Evolutionary conservation across 2,113 vertebrate genomes (phyloP).

Genomic region (Echinops telfairi): DNA sequence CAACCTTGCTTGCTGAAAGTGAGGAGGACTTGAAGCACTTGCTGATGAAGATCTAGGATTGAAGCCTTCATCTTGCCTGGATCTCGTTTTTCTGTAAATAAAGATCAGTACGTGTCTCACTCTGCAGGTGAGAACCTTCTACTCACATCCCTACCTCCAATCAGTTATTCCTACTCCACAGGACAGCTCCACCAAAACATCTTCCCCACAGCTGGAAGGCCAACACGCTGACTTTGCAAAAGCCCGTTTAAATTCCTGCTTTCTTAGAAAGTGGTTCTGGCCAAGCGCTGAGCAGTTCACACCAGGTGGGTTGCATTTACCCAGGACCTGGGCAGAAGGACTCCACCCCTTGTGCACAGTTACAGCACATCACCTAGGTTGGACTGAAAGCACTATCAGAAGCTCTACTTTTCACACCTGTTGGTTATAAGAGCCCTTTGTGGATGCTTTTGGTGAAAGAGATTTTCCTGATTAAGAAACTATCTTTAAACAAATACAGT

Average conservation of each 20-base stretch:
- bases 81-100: slow-evolving; percentile 10
- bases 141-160: slow-evolving; percentile 16
- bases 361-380: not conserved
- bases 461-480: slow-evolving; percentile 54
- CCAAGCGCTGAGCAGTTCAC: slow-evolving; percentile 47
- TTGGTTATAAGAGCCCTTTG: not conserved
- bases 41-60: too few relatives aligned
- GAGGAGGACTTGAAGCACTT: too few relatives aligned
- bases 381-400: slow-evolving; percentile 6
- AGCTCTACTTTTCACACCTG: slow-evolving; percentile 60
- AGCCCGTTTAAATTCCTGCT: slow-evolving; percentile 74
- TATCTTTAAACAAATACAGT: slow-evolving; percentile 45
- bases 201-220: slow-evolving; percentile 71
- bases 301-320: slow-evolving; percentile 75
- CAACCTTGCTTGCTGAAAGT: too few relatives aligned
- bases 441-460: not conserved
- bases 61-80: too few relatives aligned
- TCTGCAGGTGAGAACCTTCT: slow-evolving; percentile 39
- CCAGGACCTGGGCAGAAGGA: slow-evolving; percentile 53
- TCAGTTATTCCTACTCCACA: slow-evolving; percentile 10
- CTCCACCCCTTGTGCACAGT: not conserved
- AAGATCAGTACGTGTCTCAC: not conserved
- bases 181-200: slow-evolving; percentile 47
- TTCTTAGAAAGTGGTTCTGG: slow-evolving; percentile 48
- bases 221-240: slow-evolving; percentile 66